These are phyloP conservation scores for Anoplolepis gracilipes DNA, from an alignment of 1,140 invertebrate genomes.

Conservation along the genomic window DNA sequence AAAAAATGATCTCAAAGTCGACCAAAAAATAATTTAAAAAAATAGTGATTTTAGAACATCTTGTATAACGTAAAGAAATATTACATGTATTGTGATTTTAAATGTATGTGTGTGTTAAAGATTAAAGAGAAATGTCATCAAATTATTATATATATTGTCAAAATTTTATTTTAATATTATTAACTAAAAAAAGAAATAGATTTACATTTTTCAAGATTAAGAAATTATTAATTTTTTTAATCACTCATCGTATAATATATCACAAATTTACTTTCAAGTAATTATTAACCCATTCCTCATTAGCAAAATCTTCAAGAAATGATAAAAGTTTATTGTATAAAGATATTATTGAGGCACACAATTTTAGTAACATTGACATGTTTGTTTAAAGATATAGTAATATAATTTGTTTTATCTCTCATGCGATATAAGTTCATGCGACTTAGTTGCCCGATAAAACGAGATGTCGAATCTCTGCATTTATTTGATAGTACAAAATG, in stretches of 20 bases:
- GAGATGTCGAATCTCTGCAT: constrained; percentile 69
- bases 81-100: neutral
- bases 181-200: neutral
- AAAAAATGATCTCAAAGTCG: too few relatives aligned
- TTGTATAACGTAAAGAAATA: neutral
- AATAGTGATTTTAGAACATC: neutral
- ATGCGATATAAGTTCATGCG: neutral
- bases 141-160: neutral
- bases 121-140: neutral
- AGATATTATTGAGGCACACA: neutral
- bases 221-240: neutral
- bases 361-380: constrained; percentile 1
- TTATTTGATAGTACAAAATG: constrained; percentile 73
- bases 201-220: neutral
- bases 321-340: neutral
- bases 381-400: neutral
- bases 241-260: neutral
- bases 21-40: too few relatives aligned
- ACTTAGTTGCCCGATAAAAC: constrained; percentile 43
- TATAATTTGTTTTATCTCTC: constrained; percentile 19
- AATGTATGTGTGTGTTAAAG: too few relatives aligned
- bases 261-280: neutral
- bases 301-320: neutral
- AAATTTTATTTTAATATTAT: neutral
- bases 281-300: neutral